Percentiles rank a stretch among this genome's conserved stretches.
Evolutionary conservation across 2,797 vertebrate genomes (phyloP).

Genomic region (Somateria mollissima): DNA sequence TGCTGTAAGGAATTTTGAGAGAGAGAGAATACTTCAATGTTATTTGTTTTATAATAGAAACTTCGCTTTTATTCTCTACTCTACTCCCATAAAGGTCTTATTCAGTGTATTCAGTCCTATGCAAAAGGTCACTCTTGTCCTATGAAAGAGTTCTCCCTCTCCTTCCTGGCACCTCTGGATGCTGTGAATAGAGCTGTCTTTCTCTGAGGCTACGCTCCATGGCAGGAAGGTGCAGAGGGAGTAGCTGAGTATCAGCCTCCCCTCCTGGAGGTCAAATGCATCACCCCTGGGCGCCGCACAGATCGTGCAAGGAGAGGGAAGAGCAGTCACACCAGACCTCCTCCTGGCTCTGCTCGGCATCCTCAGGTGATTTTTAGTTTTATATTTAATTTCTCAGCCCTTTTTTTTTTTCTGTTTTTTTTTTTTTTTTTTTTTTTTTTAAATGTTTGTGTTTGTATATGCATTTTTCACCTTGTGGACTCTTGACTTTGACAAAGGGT

Average conservation of each 20-base stretch:
- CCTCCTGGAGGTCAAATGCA: neutral
- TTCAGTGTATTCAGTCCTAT: neutral
- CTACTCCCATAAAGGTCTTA: neutral
- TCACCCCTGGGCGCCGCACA: neutral
- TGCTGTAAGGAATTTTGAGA: neutral
- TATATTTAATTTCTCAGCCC: neutral
- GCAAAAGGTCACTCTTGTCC: neutral
- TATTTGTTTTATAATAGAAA: conserved; percentile 17
- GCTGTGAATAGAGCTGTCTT: neutral
- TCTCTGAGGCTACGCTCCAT: neutral
- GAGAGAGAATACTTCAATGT: neutral
- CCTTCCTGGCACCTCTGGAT: neutral
- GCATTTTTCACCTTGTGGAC: neutral
- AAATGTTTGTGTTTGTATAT: neutral
- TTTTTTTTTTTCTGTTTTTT: neutral
- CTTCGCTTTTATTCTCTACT: neutral
- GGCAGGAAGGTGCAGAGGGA: neutral
- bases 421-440: neutral
- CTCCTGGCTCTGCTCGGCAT: neutral
- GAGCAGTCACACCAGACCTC: neutral
- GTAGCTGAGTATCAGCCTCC: neutral
- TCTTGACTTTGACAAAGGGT: neutral
- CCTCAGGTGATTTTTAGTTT: neutral
- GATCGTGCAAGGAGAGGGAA: neutral
- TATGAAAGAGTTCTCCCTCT: neutral